These are phyloP conservation scores for Ostrea edulis DNA, from an alignment of 1,140 invertebrate species.

Conservation along the genomic window DNA sequence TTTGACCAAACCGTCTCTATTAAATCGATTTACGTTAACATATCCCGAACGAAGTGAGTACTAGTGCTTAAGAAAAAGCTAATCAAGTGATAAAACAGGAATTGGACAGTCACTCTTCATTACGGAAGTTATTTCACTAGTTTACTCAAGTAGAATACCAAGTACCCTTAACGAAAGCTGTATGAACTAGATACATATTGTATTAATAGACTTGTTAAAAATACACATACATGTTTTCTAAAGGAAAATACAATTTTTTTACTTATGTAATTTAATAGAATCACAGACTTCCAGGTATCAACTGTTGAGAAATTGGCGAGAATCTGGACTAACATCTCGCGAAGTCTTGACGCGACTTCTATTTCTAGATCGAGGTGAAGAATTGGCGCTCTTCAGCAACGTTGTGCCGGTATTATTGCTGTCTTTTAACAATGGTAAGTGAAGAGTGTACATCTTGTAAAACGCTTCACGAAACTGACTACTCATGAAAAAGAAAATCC, in stretches of 20 bases:
- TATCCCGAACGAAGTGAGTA: too few relatives aligned
- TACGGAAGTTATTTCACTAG: background rate
- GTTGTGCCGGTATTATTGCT: constrained; percentile 1
- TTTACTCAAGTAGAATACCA: background rate
- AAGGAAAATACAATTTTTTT: background rate
- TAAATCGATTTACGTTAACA: too few relatives aligned
- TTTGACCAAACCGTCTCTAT: too few relatives aligned
- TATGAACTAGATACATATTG: background rate
- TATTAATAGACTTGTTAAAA: background rate
- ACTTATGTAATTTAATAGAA: background rate
- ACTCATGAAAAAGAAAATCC: constrained; percentile 59
- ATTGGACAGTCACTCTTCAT: background rate
- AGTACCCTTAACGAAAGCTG: background rate
- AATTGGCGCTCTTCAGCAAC: constrained; percentile 29
- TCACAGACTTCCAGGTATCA: background rate
- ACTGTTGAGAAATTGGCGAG: constrained; percentile 1
- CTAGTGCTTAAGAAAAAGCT: too few relatives aligned
- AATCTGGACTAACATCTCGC: constrained; percentile 35
- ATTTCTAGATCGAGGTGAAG: constrained; percentile 14
- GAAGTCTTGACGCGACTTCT: constrained; percentile 9
- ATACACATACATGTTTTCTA: too few relatives aligned
- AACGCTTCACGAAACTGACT: constrained; percentile 52
- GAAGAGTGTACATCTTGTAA: constrained; percentile 22
- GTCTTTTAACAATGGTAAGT: background rate
- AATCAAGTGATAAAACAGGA: background rate